A percentile compares a stretch with the other conserved stretches of the same genome.
These are phyloP conservation scores for Belgica antarctica DNA, from an alignment of 2,888 invertebrate genomes.

Conservation along the genomic window DNA sequence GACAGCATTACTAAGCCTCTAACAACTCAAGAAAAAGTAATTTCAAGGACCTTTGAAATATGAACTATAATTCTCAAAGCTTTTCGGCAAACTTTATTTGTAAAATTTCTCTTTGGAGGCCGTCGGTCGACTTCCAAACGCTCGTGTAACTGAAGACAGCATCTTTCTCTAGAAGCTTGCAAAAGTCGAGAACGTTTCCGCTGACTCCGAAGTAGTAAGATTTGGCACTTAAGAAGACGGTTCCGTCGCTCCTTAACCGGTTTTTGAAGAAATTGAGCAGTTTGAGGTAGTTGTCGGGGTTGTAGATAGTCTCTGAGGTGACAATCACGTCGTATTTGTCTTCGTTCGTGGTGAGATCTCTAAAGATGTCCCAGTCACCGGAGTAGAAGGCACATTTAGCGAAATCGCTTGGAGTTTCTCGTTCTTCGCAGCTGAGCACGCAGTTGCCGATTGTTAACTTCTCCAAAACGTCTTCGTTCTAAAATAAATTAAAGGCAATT, in stretches of 20 bases:
- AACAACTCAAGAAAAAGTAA: too few species aligned
- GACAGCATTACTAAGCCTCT: too few species aligned
- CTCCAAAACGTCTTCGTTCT: conserved; percentile 83
- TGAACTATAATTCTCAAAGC: too few species aligned
- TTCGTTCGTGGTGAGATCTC: conserved; percentile 52
- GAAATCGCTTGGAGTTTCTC: conserved; percentile 47
- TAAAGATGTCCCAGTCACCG: conserved; percentile 74
- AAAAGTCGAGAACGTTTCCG: conserved; percentile 78
- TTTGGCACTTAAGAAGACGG: conserved; percentile 79
- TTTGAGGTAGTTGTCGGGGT: conserved; percentile 73
- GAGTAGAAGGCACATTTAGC: conserved; percentile 61
- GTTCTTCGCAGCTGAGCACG: conserved; percentile 62
- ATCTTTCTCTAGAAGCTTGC: conserved; percentile 60
- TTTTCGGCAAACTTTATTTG: conserved; percentile 55
- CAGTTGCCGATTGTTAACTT: conserved; percentile 81
- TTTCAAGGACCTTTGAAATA: too few species aligned
- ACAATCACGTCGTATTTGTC: conserved; percentile 78
- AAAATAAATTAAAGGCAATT: conserved; percentile 50
- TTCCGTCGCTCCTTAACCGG: conserved; percentile 63
- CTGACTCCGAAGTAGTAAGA: conserved; percentile 94
- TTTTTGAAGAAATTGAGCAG: conserved; percentile 67
- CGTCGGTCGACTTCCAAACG: conserved; percentile 65
- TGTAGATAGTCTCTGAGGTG: conserved; percentile 92
- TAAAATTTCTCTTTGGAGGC: conserved; percentile 64
- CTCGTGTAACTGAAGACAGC: conserved; percentile 58